Conservation (phyloP, 1,140 invertebrate genomes). For the Aphidius ervi region DNA sequence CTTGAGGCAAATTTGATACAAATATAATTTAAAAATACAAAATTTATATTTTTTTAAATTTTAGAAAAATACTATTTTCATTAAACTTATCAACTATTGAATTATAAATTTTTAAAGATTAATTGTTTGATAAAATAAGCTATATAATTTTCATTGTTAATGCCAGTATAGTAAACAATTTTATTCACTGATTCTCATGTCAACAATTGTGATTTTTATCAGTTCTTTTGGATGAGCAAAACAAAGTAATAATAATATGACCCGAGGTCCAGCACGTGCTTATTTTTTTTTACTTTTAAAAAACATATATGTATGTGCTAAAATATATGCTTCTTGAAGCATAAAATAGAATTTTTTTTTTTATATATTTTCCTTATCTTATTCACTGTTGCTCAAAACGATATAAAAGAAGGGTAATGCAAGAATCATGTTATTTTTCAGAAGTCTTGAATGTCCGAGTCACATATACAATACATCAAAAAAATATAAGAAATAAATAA, state of each 20-base stretch:
- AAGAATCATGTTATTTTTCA: constrained; percentile 19
- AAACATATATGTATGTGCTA: too few species aligned
- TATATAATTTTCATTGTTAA: not conserved
- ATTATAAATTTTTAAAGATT: too few species aligned
- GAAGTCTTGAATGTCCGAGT: not conserved
- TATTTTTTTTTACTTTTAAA: not conserved
- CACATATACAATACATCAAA: too few species aligned
- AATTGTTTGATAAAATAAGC: too few species aligned
- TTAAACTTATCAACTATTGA: too few species aligned
- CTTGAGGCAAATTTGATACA: too few species aligned
- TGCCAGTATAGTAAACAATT: too few species aligned
- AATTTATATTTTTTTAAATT: too few species aligned
- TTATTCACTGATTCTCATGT: too few species aligned
- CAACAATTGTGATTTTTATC: not conserved
- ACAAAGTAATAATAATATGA: constrained; percentile 4
- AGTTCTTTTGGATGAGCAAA: not conserved
- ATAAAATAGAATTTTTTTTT: not conserved
- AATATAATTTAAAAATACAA: too few species aligned
- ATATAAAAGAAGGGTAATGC: constrained; percentile 25
- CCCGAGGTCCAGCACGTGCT: constrained; percentile 12
- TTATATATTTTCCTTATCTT: constrained; percentile 16
- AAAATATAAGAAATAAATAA: too few species aligned
- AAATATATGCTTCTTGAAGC: constrained; percentile 5
- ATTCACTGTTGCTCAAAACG: constrained; percentile 8
- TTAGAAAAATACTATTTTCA: too few species aligned